A percentile compares a stretch with the other conserved stretches of the same genome.
Conservation (phyloP, 2,797 vertebrate genomes). For the Sphenodon punctatus region DNA sequence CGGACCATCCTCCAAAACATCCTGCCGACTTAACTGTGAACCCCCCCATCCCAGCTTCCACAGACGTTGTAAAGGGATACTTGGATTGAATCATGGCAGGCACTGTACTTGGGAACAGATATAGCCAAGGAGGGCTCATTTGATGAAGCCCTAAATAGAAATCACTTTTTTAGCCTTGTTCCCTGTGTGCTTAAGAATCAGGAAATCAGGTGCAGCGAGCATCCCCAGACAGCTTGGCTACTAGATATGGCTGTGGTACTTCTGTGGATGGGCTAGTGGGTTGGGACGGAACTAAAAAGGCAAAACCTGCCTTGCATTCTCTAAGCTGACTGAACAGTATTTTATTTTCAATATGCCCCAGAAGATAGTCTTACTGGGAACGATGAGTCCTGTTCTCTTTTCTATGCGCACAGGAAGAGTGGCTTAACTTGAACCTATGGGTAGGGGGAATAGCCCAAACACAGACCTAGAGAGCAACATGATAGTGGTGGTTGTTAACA, state of each 20-base stretch:
- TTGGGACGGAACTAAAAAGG: not conserved
- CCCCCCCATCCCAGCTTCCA: not conserved
- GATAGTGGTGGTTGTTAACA: not conserved
- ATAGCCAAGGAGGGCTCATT: not conserved
- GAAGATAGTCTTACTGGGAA: accelerated
- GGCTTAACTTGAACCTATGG: not conserved
- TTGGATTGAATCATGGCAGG: not conserved
- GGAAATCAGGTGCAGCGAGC: conserved; percentile 6
- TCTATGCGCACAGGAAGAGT: not conserved
- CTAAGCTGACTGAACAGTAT: not conserved
- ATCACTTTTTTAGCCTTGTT: not conserved
- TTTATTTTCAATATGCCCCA: not conserved
- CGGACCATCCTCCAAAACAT: conserved; percentile 20
- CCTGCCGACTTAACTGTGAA: conserved; percentile 29
- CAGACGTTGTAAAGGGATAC: not conserved
- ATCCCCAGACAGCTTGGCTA: not conserved
- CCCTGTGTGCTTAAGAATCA: not conserved
- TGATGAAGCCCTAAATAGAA: not conserved
- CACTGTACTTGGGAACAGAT: not conserved
- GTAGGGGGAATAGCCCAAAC: not conserved
- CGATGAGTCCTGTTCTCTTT: accelerated
- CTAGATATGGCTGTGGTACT: not conserved
- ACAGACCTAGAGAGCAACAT: accelerated
- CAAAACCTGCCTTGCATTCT: not conserved
- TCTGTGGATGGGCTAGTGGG: not conserved